Conservation (phyloP, 2,888 invertebrate species). For the Habroteleia sp. region DNA sequence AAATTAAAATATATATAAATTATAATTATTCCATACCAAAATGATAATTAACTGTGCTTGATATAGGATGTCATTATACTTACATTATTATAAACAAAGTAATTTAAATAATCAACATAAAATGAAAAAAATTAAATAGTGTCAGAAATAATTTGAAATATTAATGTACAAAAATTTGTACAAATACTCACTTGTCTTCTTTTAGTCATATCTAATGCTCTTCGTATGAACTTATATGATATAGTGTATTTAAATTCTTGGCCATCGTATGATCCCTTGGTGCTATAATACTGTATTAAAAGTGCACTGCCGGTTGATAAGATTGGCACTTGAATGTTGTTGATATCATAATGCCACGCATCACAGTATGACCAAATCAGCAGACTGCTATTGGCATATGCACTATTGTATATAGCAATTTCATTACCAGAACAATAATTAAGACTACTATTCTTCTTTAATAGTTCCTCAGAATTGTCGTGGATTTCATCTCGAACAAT, state of each 20-base stretch:
- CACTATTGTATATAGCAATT: conserved; percentile 74
- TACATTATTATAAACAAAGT: too few relatives aligned
- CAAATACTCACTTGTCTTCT: conserved; percentile 58
- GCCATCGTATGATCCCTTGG: conserved; percentile 73
- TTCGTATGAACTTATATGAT: conserved; percentile 72
- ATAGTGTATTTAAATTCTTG: conserved; percentile 75
- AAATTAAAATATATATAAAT: too few relatives aligned
- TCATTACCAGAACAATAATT: conserved; percentile 74
- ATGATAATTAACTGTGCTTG: too few relatives aligned
- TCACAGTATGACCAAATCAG: conserved; percentile 76
- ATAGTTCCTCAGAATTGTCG: conserved; percentile 46
- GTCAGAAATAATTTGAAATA: too few relatives aligned
- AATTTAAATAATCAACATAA: too few relatives aligned
- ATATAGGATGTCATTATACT: too few relatives aligned
- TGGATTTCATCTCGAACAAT: conserved; percentile 67
- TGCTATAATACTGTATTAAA: conserved; percentile 74
- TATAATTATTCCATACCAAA: too few relatives aligned
- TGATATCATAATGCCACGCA: conserved; percentile 73
- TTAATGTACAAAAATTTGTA: not conserved
- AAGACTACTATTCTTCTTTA: conserved; percentile 65
- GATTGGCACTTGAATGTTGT: conserved; percentile 74
- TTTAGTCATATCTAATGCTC: conserved; percentile 66
- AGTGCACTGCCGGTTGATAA: conserved; percentile 71
- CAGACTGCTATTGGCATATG: conserved; percentile 69
- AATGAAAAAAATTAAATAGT: not conserved